Base-by-base conservation (phyloP, 2,797 vertebrate species). In the Yasuhikotakia modesta region DNA sequence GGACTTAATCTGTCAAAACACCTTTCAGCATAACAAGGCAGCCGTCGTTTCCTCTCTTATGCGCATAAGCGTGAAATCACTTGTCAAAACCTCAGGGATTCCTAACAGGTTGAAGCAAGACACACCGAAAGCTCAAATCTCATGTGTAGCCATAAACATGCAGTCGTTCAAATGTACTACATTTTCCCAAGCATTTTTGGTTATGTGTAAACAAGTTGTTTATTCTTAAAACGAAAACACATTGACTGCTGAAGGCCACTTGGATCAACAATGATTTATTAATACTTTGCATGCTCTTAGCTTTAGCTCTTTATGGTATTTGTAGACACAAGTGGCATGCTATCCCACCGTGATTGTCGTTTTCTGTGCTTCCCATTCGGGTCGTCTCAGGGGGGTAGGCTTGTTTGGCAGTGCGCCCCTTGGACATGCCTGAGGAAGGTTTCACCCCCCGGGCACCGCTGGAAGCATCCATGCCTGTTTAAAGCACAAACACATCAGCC, bases 291-390 rank as follows among this genome's bases (percentile, higher is more conserved):
- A 32, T 39, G 50, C 10, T 17, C 35, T 27, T 14, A 57, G 21
- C 0, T 75, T 50, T 14, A 43, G 16, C 24, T 64, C 27, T 64
- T 17, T 52, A 45, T 45, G 67, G 22, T 27, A 50, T 22, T 35
- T 76, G 48, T 61, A 68, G 48, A 69, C n/a, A n/a, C 50, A n/a
- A 48, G 19, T 16, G 58, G 24, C 53, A 60, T 7, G 27, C 5
- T 4, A n/a, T 22, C 92, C 92, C 85, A 94, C 93, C 88, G 19
- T 90, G 91, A 87, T 89, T 92, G 90, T 90, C 89, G 89, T 92
- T 91, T 88, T 91, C 92, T 58, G 79, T 72, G 70, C 88, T 88
- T n/a, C 87, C 85, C 55, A 84, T 85, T 82, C 89, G 89, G 58
- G 89, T 83, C 66, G 87, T 82, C 82, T 93, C 92, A 57, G 90